These are phyloP conservation scores for Takifugu bimaculatus DNA, from an alignment of 2,113 vertebrate genomes.

Conservation along the genomic window DNA sequence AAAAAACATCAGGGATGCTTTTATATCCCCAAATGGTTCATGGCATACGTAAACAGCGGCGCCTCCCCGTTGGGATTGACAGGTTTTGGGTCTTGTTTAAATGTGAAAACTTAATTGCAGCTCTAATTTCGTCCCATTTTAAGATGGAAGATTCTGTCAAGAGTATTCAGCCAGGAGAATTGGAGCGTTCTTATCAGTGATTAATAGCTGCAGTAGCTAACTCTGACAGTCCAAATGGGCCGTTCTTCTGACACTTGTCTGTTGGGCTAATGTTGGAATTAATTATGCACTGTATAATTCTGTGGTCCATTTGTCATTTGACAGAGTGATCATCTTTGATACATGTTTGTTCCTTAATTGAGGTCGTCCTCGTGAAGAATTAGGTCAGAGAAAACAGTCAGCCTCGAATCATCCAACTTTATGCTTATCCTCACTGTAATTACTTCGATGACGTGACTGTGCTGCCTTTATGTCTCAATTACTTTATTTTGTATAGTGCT, in stretches of 20 bases:
- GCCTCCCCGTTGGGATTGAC: constrained; percentile 16
- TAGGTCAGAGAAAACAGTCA: constrained; percentile 14
- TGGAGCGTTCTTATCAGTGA: constrained; percentile 3
- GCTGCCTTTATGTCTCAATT: neutral
- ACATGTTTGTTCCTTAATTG: constrained; percentile 29
- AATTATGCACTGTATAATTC: constrained; percentile 1
- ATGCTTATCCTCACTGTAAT: neutral
- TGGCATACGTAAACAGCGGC: constrained; percentile 5
- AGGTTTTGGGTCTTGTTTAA: constrained; percentile 11
- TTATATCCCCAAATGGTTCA: neutral
- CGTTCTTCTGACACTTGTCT: constrained; percentile 1
- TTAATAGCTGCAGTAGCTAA: neutral
- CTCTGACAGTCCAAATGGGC: neutral
- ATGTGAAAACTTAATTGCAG: constrained; percentile 1
- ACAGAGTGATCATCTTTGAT: constrained; percentile 6
- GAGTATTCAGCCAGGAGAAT: constrained; percentile 5
- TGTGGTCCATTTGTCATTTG: neutral
- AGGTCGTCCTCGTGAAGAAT: constrained; percentile 15
- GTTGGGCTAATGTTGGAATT: neutral
- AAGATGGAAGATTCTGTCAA: constrained; percentile 9
- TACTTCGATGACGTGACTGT: constrained; percentile 21
- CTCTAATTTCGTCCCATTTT: constrained; percentile 25
- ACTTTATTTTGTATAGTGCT: constrained; percentile 14
- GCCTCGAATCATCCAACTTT: constrained; percentile 5
- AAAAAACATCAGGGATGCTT: constrained; percentile 9